These are phyloP conservation scores for Eulemur mongoz DNA, from an alignment of 2,797 vertebrate genomes.

Conservation along the genomic window DNA sequence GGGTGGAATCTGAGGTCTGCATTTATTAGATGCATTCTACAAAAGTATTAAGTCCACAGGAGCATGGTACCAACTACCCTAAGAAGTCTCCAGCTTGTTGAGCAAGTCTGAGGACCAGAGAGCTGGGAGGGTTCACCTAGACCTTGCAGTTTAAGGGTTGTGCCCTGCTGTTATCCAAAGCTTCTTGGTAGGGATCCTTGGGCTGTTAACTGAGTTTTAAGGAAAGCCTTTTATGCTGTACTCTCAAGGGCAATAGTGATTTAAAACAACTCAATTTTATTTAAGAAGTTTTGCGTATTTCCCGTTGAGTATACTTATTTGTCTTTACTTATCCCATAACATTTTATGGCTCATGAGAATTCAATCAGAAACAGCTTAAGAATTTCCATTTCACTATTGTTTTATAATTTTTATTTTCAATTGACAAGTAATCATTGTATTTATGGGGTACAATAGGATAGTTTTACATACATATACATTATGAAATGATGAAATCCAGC, in stretches of 20 bases:
- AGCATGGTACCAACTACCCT: not conserved
- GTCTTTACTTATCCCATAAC: not conserved
- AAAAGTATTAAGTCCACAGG: not conserved
- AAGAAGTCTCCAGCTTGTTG: not conserved
- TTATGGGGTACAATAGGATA: not conserved
- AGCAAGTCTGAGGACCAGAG: not conserved
- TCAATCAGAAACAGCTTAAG: not conserved
- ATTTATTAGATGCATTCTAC: not conserved
- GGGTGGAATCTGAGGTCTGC: not conserved
- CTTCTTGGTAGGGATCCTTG: not conserved
- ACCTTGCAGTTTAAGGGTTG: not conserved
- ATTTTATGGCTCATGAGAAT: not conserved
- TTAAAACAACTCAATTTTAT: not conserved
- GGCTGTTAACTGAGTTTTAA: not conserved
- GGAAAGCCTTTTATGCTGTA: no score
- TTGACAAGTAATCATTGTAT: not conserved
- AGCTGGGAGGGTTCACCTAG: not conserved
- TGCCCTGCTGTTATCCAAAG: not conserved
- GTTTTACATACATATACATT: not conserved
- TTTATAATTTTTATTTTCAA: not conserved
- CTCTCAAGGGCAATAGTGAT: not conserved
- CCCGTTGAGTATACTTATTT: not conserved
- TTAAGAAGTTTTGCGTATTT: not conserved
- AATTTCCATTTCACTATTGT: not conserved
- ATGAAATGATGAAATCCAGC: not conserved